These are phyloP conservation scores for Antitype chi DNA, from an alignment of 2,888 invertebrate genomes.

Conservation along the genomic window DNA sequence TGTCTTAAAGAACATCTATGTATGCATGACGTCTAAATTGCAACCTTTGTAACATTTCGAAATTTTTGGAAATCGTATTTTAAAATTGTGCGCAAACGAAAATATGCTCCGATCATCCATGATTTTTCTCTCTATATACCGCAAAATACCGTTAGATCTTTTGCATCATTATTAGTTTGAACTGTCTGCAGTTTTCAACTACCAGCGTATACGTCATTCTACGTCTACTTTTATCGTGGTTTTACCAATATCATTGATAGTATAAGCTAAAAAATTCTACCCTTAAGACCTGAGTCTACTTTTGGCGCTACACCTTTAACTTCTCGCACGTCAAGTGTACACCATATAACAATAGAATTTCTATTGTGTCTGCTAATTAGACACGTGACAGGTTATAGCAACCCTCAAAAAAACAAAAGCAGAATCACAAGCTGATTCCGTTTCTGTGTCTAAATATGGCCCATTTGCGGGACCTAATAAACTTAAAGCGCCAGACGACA, in stretches of 20 bases:
- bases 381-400: too few relatives aligned
- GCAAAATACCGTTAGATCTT: too few relatives aligned
- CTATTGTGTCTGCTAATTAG: too few relatives aligned
- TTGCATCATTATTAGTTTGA: background rate
- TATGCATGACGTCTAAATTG: background rate
- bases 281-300: background rate
- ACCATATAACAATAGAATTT: too few relatives aligned
- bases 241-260: too few relatives aligned
- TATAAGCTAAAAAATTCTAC: background rate
- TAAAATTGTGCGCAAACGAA: background rate
- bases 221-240: background rate
- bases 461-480: constrained; percentile 57
- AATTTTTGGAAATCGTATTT: background rate
- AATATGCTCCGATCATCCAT: background rate
- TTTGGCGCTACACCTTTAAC: too few relatives aligned
- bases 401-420: background rate
- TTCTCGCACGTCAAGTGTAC: too few relatives aligned
- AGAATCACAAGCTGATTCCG: constrained; percentile 20
- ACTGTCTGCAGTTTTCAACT: background rate
- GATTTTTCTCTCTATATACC: too few relatives aligned
- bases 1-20: background rate
- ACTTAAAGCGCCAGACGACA: constrained; percentile 51
- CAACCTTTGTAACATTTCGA: background rate
- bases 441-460: constrained; percentile 31
- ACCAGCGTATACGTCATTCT: background rate